Evolutionary conservation across 2,888 invertebrate genomes (phyloP).

Genomic region (Hoplodrina blanda): DNA sequence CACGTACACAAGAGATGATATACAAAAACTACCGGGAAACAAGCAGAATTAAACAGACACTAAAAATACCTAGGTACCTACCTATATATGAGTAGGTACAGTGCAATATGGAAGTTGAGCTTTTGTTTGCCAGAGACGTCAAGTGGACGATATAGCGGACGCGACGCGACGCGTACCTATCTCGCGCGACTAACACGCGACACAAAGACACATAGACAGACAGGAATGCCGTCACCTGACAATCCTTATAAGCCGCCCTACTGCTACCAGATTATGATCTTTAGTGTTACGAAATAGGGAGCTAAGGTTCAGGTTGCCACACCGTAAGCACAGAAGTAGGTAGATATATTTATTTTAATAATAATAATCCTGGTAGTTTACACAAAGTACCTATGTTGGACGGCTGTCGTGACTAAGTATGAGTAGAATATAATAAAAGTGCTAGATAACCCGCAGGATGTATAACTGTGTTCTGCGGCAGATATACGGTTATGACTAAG

Average conservation of each 20-base stretch:
- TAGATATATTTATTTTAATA: conserved; percentile 50
- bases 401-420: conserved; percentile 33
- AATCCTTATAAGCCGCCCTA: conserved; percentile 51
- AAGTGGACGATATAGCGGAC: conserved; percentile 19
- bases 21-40: conserved; percentile 24
- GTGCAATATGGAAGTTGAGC: conserved; percentile 12
- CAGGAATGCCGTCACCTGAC: conserved; percentile 69
- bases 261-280: conserved; percentile 50
- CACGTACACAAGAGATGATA: conserved; percentile 14
- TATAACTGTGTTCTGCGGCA: conserved; percentile 6
- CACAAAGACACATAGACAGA: conserved; percentile 52
- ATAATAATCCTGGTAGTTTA: conserved; percentile 48
- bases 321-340: conserved; percentile 9
- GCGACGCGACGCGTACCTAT: background rate
- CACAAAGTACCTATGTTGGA: conserved; percentile 29
- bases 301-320: conserved; percentile 25
- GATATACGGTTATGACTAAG: conserved; percentile 15
- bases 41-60: conserved; percentile 58
- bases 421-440: conserved; percentile 39
- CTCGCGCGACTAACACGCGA: conserved; percentile 9
- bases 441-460: conserved; percentile 20
- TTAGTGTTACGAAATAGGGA: conserved; percentile 46
- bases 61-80: conserved; percentile 58
- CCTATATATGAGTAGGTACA: too few species aligned
- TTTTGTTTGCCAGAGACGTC: conserved; percentile 3